Percentiles rank a stretch among this genome's conserved stretches.
These are phyloP conservation scores for Cavia porcellus DNA, from an alignment of 2,113 vertebrate species.

Conservation along the genomic window DNA sequence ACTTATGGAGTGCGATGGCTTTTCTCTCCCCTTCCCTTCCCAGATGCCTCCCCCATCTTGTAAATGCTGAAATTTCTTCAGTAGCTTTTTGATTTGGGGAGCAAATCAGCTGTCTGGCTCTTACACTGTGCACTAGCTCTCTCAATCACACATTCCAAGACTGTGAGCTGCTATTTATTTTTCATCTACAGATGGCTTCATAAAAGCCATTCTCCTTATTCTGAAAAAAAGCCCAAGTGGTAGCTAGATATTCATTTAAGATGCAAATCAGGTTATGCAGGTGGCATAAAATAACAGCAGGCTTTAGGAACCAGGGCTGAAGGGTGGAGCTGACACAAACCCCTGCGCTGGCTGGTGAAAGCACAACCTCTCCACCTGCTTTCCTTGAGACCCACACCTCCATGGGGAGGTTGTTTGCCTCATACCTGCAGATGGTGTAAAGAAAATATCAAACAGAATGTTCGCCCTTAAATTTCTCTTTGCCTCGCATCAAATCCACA, in stretches of 20 bases:
- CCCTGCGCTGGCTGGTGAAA: background rate
- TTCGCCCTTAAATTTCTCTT: background rate
- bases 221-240: slow-evolving; percentile 76
- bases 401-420: background rate
- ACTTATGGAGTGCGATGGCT: background rate
- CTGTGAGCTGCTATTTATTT: slow-evolving; percentile 77
- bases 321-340: slow-evolving; percentile 69
- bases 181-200: slow-evolving; percentile 84
- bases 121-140: background rate
- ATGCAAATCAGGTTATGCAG: slow-evolving; percentile 87
- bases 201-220: slow-evolving; percentile 81
- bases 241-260: slow-evolving; percentile 82
- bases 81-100: slow-evolving; percentile 58
- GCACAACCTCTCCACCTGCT: slow-evolving; percentile 42
- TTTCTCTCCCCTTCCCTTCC: background rate
- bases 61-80: background rate
- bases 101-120: slow-evolving; percentile 34
- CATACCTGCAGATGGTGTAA: background rate
- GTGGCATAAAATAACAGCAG: slow-evolving; percentile 82
- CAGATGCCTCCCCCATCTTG: slow-evolving; percentile 25
- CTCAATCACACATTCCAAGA: slow-evolving; percentile 65
- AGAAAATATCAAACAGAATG: background rate
- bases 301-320: slow-evolving; percentile 66
- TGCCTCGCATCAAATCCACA: background rate
- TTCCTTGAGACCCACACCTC: background rate